A percentile compares a stretch with the other conserved stretches of the same genome.
Evolutionary conservation across 35 echinoderm and acorn worm genomes (phyloP).

Genomic region (Heliocidaris erythrogramma): DNA sequence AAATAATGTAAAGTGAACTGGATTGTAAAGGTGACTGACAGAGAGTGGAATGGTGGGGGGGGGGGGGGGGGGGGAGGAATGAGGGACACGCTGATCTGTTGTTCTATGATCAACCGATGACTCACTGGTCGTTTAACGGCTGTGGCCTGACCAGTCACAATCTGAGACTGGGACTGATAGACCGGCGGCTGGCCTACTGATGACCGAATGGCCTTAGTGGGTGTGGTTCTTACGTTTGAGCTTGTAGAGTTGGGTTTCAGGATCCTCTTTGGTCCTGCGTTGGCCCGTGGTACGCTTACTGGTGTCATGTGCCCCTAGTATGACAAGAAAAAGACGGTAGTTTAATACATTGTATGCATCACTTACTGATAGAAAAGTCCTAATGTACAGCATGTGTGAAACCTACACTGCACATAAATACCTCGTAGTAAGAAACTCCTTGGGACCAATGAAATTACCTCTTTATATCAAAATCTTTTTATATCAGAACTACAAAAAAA

Average conservation of each 20-base stretch:
- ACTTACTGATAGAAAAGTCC: neutral
- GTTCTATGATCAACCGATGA: neutral
- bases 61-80: neutral
- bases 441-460: no score
- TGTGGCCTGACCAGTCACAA: constrained; percentile 23
- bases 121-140: constrained; percentile 6
- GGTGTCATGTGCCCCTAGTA: constrained; percentile 32
- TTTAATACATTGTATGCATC: neutral
- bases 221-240: constrained; percentile 47
- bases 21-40: neutral
- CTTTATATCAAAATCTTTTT: no score
- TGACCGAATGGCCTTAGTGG: constrained; percentile 34
- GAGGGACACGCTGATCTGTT: neutral
- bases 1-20: neutral
- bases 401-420: no score
- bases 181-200: constrained; percentile 7
- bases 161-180: constrained; percentile 34
- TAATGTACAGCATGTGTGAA: neutral
- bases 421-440: no score
- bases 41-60: neutral
- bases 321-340: no score
- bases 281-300: neutral
- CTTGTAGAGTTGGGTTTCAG: constrained; percentile 26
- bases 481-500: no score
- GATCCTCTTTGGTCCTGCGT: constrained; percentile 49